A percentile compares a stretch with the other conserved stretches of the same genome.
These are phyloP conservation scores for Steatornis caripensis DNA, from an alignment of 2,113 vertebrate genomes.

Conservation along the genomic window DNA sequence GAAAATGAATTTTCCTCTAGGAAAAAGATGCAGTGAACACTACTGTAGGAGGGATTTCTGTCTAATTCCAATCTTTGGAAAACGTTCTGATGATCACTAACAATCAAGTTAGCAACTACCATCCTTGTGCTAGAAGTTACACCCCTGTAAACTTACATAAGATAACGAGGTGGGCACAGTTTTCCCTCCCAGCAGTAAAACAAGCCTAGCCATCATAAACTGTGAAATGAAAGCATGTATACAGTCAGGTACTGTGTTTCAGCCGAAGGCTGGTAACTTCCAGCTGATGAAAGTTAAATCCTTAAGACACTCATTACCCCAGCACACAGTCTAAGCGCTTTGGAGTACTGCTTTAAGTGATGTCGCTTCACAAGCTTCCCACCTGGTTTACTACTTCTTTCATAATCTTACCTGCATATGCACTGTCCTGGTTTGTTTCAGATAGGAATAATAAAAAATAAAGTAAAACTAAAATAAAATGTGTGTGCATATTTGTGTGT, in stretches of 20 bases:
- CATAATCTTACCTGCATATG: background rate
- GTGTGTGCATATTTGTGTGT: background rate
- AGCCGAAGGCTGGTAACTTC: background rate
- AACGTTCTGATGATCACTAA: background rate
- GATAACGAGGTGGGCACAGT: fast-evolving
- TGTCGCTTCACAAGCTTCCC: background rate
- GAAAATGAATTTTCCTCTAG: background rate
- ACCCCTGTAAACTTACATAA: background rate
- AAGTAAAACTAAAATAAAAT: background rate
- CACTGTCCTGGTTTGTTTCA: fast-evolving
- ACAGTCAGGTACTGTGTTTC: background rate
- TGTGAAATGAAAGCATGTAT: background rate
- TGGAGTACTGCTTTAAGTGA: background rate
- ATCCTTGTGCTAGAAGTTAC: background rate
- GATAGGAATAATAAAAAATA: background rate
- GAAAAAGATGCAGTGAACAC: background rate
- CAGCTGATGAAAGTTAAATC: background rate
- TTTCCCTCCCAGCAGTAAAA: background rate
- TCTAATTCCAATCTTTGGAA: background rate
- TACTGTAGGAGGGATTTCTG: background rate
- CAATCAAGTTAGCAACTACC: background rate
- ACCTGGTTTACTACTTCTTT: background rate
- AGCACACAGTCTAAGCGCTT: background rate
- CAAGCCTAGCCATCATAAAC: background rate
- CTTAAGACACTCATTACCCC: background rate